Base-by-base conservation (phyloP, 2,113 vertebrate species). In the Hiodon tergisus region DNA sequence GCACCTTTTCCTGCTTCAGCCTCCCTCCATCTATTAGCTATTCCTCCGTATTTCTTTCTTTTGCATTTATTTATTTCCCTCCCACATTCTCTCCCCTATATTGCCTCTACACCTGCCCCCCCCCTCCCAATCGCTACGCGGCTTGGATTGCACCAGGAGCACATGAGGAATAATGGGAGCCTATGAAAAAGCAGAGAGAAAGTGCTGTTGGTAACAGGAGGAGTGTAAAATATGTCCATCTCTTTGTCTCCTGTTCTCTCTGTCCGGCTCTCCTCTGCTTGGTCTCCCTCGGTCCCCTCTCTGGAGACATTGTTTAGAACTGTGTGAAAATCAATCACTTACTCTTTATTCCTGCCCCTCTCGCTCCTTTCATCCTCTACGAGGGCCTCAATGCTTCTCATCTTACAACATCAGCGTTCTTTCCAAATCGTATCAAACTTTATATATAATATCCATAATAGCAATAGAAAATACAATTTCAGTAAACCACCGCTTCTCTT, bases 261-360 rank as follows among this genome's bases (percentile, higher is more conserved):
- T 77, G 62, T 81, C 78, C 83, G 76, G 82, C 79, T 80, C 60
- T 75, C 65, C 65, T 31, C 72, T 77, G 13, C 52, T 72, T 74
- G 68, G 75, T 72, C 53, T 76, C 69, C 59, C 60, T 77, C 73
- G 2, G 81, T 79, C 75, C 81, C 80, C 79, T 82, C 82, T 86
- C 83, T 75, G 79, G 88, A 88, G 88, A 88, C 81, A 72, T 6
- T 69, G 82, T 86, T 87, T 82, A 82, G 83, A 85, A 81, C 77
- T 63, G 81, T 85, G 82, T 87, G 86, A 86, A 89, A 90, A 89
- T 88, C 87, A 86, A 88, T 88, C 88, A 82, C 80, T 83, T 80
- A 47, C 16, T 55, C 53, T 65, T 62, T 58, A 53, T 59, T 58
- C 73, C 5, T 14, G 51, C 53, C 31, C 54, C 78, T 72, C 55